Conservation (phyloP, 2,888 invertebrate genomes). For the Andrena trimmerana region DNA sequence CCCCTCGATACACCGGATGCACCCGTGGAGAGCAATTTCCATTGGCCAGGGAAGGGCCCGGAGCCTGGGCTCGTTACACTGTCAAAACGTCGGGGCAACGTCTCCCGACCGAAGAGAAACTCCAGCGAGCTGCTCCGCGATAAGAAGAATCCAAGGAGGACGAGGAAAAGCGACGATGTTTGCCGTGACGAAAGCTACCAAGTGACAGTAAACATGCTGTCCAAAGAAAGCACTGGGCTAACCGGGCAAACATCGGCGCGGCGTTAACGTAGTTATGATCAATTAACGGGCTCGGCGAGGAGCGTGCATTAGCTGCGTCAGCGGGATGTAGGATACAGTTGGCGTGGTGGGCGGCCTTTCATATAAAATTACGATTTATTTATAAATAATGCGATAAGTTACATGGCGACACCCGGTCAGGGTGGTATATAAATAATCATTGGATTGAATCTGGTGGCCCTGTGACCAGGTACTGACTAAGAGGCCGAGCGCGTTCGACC, state of each 20-base stretch:
- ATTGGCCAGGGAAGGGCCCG: constrained; percentile 26
- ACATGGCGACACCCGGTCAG: constrained; percentile 65
- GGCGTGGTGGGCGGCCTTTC: constrained; percentile 13
- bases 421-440: constrained; percentile 75
- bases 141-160: not conserved
- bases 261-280: constrained; percentile 33
- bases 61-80: constrained; percentile 46
- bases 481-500: constrained; percentile 51
- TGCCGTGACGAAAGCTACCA: not conserved
- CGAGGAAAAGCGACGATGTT: not conserved
- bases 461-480: constrained; percentile 70
- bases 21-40: constrained; percentile 75
- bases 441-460: constrained; percentile 68
- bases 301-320: too few species aligned
- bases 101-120: constrained; percentile 34
- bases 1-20: constrained; percentile 82
- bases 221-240: not conserved
- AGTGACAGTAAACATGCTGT: not conserved
- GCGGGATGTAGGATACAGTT: not conserved
- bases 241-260: not conserved
- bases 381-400: constrained; percentile 77
- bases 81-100: constrained; percentile 45
- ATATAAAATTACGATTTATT: constrained; percentile 77
- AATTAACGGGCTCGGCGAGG: constrained; percentile 10
- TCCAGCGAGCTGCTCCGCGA: not conserved